phyloP scores from a whole-genome alignment of 2,797 vertebrate species.

The Enteromius trimaculatus region DNA sequence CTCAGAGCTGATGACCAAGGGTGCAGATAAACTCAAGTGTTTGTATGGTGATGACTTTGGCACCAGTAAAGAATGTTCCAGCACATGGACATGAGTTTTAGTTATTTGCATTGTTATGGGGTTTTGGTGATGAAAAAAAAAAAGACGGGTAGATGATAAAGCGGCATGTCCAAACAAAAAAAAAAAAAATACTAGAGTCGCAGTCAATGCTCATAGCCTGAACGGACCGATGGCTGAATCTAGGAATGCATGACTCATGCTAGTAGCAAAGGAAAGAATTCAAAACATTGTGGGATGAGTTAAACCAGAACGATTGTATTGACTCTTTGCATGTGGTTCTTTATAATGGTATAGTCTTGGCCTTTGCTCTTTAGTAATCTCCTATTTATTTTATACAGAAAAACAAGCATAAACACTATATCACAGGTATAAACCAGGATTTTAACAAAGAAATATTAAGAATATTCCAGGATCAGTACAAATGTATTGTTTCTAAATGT shows the following conservation, averaged over 20 bases:
- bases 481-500: not conserved
- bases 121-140: not conserved
- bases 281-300: not conserved
- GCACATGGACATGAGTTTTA: not conserved
- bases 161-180: not conserved
- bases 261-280: not conserved
- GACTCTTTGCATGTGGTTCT: not conserved
- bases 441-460: not conserved
- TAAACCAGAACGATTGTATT: not conserved
- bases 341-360: not conserved
- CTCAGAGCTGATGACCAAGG: not conserved
- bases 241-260: conserved; percentile 34
- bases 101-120: conserved; percentile 1
- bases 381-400: not conserved
- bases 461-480: not conserved
- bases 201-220: not conserved
- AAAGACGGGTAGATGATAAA: not conserved
- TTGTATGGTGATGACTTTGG: conserved; percentile 23
- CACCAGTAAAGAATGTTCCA: conserved; percentile 12
- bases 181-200: not conserved
- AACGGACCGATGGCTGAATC: not conserved
- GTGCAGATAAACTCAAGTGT: conserved; percentile 43
- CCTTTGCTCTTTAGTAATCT: not conserved
- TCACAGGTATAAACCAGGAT: not conserved
- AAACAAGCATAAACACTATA: no score